Percentiles rank a stretch among this genome's conserved stretches.
Evolutionary conservation across 1,140 invertebrate genomes (phyloP).

Genomic region (Drosophila kepulauana): DNA sequence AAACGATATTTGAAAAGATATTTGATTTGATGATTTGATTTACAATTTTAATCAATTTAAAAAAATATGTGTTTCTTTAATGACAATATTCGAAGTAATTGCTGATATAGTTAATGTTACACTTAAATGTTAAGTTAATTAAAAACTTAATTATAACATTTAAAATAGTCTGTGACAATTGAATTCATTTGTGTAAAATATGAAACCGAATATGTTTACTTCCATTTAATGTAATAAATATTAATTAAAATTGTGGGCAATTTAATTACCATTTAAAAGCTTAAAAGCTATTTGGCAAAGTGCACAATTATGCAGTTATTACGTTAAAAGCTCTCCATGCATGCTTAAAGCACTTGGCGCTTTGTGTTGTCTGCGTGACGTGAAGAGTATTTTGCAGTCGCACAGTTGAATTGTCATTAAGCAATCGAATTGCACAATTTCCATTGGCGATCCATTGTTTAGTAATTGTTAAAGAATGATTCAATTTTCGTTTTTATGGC

Average conservation of each 20-base stretch:
- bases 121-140: too few species aligned
- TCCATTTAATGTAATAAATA: too few species aligned
- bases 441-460: not conserved
- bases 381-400: not conserved
- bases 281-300: not conserved
- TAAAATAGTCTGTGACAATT: too few species aligned
- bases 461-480: slow-evolving; percentile 5
- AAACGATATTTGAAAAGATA: too few species aligned
- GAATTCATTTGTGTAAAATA: too few species aligned
- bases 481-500: slow-evolving; percentile 1
- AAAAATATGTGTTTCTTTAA: too few species aligned
- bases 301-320: not conserved
- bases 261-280: not conserved
- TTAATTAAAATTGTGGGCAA: too few species aligned
- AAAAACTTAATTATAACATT: too few species aligned
- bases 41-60: not conserved
- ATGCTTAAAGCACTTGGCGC: slow-evolving; percentile 10
- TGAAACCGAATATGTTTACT: too few species aligned
- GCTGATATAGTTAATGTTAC: too few species aligned
- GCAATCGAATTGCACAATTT: not conserved
- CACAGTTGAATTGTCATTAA: not conserved
- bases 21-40: too few species aligned
- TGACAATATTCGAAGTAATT: too few species aligned
- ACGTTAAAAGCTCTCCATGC: not conserved
- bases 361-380: not conserved